Base-by-base conservation (phyloP, 2,888 invertebrate genomes). In the Elgonia sp. region DNA sequence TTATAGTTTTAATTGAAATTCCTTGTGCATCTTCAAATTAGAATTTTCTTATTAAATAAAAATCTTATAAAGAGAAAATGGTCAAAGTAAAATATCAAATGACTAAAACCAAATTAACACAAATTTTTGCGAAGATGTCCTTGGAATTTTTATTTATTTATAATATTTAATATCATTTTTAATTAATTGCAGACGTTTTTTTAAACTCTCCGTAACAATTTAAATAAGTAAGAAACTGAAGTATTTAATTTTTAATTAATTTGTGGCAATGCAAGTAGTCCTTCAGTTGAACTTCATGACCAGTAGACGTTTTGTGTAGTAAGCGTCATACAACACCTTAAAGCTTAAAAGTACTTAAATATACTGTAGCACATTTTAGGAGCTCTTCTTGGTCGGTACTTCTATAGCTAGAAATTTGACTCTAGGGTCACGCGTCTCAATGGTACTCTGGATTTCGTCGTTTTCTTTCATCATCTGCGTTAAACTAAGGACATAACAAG, bases 291-390 rank as follows among this genome's bases (percentile, higher is more conserved):
- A 57, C 16, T 57, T 57, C 18, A 63, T 63, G 63, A 40, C 63
- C 63, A 63, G 39, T 39, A 40, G 42, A 4, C 20, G 21, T 65
- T 65, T 0, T 42, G 3, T 40, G 16, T 21, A 20, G 18, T 42
- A 42, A 65, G 42, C 65, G 16, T 42, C 65, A 20, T 65, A 16
- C 65, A 42, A 20, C 42, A 65, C 29, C 29, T 65, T 65, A 20
- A 20, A 63, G 63, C 63, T 60, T 29, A 37, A 37, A 63, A 39
- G 63, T 63, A 65, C 65, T 65, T 65, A 65, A 65, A 20, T 18
- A 12, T 42, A 42, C 65, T 65, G 42, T 5, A 42, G 29, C 65
- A 20, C 65, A 14, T 42, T 65, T 42, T 65, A 65, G 21, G 42
- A 42, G 16, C 63, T 63, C 63, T 57, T 57, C 9, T 20, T 20